Conservation (phyloP, 2,797 vertebrate genomes). For the Eidolon dupreanum region DNA sequence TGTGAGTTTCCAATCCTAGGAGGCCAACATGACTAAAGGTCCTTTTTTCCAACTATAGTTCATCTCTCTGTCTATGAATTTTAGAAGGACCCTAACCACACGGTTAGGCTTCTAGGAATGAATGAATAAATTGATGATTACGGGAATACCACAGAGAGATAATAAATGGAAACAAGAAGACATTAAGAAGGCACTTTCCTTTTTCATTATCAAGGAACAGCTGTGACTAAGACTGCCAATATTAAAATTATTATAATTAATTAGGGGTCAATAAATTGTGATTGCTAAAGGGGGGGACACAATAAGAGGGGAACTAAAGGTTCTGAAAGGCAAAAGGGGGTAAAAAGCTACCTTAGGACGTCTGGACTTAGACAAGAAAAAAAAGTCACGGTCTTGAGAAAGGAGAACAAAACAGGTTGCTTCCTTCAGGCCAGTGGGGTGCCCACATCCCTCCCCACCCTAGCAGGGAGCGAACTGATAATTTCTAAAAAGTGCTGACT, state of each 20-base stretch:
- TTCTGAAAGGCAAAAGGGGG: neutral
- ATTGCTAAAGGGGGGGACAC: neutral
- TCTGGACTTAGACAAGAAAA: neutral
- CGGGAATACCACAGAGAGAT: neutral
- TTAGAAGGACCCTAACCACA: constrained; percentile 18
- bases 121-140: neutral
- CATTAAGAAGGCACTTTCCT: neutral
- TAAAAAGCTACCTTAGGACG: neutral
- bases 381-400: neutral
- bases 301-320: neutral
- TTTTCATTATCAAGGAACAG: neutral
- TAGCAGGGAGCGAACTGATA: neutral
- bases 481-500: neutral
- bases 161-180: neutral
- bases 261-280: neutral
- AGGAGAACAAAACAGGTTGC: neutral
- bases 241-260: constrained; percentile 8
- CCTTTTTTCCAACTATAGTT: neutral
- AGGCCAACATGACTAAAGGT: neutral
- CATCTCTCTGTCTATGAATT: neutral
- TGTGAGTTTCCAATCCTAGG: neutral
- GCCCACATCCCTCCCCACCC: neutral
- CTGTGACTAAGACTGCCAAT: neutral
- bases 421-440: neutral
- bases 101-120: neutral